Evolutionary conservation across 2,888 invertebrate genomes (phyloP).

Genomic region (Cephus nigrinus): DNA sequence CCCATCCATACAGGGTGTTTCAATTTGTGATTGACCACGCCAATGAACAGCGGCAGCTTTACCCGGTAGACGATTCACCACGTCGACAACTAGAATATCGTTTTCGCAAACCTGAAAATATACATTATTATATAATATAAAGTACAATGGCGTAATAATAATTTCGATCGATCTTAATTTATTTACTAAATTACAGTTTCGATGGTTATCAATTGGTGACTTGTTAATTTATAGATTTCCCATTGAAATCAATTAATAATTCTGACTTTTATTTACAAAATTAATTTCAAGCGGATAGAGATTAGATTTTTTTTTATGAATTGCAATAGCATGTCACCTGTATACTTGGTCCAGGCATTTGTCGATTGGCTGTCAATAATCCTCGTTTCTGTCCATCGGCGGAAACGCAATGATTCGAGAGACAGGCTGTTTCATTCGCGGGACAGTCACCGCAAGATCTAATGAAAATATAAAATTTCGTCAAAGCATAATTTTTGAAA

Average conservation of each 20-base stretch:
- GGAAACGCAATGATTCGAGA: slow-evolving; percentile 73
- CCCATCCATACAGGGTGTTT: slow-evolving; percentile 81
- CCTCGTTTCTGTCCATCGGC: slow-evolving; percentile 75
- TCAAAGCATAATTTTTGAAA: background rate
- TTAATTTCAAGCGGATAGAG: too few relatives aligned
- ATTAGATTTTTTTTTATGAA: background rate
- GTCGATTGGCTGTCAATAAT: slow-evolving; percentile 76
- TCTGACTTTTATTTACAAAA: too few relatives aligned
- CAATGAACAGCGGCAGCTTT: slow-evolving; percentile 80
- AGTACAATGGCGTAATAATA: background rate
- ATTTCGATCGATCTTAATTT: background rate
- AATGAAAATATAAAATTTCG: slow-evolving; percentile 24
- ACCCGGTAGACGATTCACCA: slow-evolving; percentile 76
- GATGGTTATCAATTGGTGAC: too few relatives aligned
- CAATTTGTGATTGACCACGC: slow-evolving; percentile 76
- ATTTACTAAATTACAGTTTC: too few relatives aligned
- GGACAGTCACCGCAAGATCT: slow-evolving; percentile 78
- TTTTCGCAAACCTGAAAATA: slow-evolving; percentile 75
- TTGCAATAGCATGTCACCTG: slow-evolving; percentile 57
- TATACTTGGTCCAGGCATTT: slow-evolving; percentile 77
- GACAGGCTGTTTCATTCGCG: slow-evolving; percentile 72
- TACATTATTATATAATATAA: background rate
- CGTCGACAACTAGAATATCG: slow-evolving; percentile 80
- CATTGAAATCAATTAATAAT: too few relatives aligned
- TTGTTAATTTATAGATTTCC: too few relatives aligned